phyloP scores from a whole-genome alignment of 2,888 invertebrate species.

The Lottia gigantea region DNA sequence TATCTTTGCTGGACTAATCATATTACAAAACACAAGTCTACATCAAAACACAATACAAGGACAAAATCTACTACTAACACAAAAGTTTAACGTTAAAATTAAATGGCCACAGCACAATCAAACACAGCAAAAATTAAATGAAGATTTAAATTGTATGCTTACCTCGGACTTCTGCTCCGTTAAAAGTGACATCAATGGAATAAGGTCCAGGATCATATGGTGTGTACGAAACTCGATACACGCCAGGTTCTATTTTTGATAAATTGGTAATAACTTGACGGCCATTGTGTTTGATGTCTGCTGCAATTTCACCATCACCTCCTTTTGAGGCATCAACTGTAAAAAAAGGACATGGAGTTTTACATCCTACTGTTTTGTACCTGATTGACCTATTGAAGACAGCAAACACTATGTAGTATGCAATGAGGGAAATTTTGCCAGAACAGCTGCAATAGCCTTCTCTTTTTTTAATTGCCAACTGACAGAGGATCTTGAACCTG shows the following conservation, averaged over 20 bases:
- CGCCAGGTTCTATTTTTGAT: conserved; percentile 39
- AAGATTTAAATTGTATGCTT: conserved; percentile 8
- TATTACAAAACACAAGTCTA: no score
- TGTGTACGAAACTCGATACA: conserved; percentile 78
- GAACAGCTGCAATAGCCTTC: background rate
- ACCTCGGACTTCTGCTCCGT: conserved; percentile 57
- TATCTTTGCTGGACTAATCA: no score
- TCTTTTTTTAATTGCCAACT: no score
- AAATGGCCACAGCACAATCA: no score
- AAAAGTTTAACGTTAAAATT: no score
- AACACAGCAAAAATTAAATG: no score
- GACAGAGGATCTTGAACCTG: no score
- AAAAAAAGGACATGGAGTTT: conserved; percentile 13
- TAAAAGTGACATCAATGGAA: conserved; percentile 70
- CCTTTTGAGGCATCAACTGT: conserved; percentile 86
- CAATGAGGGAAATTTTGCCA: background rate
- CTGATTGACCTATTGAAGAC: no score
- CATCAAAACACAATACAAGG: no score
- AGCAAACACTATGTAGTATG: no score
- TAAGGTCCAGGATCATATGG: conserved; percentile 86
- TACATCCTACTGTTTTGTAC: background rate
- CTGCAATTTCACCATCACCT: conserved; percentile 91
- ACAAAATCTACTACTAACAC: no score
- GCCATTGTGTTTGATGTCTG: conserved; percentile 85
- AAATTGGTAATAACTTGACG: conserved; percentile 82